Conservation (phyloP, 1,140 invertebrate genomes). For the Plodia interpunctella region DNA sequence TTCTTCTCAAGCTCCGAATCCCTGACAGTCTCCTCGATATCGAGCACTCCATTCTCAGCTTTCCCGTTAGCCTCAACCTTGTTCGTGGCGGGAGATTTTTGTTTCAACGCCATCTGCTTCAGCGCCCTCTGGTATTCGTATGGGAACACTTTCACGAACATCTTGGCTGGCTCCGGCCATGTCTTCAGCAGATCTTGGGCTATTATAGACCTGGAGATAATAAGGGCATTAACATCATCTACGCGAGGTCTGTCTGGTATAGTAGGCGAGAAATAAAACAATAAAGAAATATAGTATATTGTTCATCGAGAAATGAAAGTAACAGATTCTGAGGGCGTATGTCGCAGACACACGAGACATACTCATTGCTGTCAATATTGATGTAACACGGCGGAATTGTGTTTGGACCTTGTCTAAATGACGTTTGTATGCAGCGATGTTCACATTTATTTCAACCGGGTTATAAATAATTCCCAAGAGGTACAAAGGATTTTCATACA, state of each 20-base stretch:
- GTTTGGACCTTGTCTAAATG: too few species aligned
- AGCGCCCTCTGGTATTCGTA: constrained; percentile 97
- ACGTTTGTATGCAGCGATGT: too few species aligned
- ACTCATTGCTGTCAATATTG: too few species aligned
- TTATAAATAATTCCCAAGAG: too few species aligned
- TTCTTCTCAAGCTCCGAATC: constrained; percentile 84
- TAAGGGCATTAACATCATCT: neutral
- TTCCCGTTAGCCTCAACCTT: constrained; percentile 49
- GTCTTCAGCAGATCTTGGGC: constrained; percentile 87
- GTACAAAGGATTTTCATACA: too few species aligned
- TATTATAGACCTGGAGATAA: constrained; percentile 82
- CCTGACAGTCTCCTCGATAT: constrained; percentile 70
- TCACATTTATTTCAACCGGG: too few species aligned
- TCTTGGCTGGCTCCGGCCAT: constrained; percentile 87
- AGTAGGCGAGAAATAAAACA: neutral
- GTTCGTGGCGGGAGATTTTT: constrained; percentile 67
- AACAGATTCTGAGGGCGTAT: too few species aligned
- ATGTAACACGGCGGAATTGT: too few species aligned
- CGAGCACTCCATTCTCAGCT: constrained; percentile 60
- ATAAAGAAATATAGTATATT: too few species aligned
- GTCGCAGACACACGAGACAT: too few species aligned
- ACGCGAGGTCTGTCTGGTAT: neutral
- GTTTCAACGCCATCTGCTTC: constrained; percentile 83
- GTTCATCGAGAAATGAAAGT: too few species aligned
- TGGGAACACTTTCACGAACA: constrained; percentile 98